These are phyloP conservation scores for Cephus rjabovi DNA, from an alignment of 2,888 invertebrate species.

Conservation along the genomic window DNA sequence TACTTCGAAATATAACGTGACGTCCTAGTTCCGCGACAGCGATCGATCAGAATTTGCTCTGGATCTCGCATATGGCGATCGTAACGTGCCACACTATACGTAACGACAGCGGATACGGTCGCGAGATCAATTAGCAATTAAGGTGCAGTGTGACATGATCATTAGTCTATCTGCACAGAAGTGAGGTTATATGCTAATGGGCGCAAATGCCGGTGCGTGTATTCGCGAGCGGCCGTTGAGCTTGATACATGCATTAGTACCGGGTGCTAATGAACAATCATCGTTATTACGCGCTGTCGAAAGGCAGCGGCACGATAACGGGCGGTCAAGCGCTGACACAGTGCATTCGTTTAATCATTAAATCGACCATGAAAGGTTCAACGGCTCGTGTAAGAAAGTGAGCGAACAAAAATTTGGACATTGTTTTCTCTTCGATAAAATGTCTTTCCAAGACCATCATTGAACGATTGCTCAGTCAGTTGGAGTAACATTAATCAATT, in stretches of 20 bases:
- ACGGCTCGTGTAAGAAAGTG: no score
- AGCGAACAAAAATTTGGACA: no score
- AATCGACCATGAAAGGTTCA: background rate
- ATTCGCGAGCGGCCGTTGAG: slow-evolving; percentile 21
- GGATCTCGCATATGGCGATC: no score
- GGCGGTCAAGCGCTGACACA: background rate
- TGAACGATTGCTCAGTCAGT: no score
- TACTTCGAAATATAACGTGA: no score
- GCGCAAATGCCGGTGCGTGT: slow-evolving; percentile 9
- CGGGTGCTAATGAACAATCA: slow-evolving; percentile 41
- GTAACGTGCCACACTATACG: no score
- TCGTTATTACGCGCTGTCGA: slow-evolving; percentile 28
- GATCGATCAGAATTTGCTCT: no score
- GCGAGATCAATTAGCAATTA: slow-evolving; percentile 58
- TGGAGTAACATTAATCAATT: no score
- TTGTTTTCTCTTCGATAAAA: no score
- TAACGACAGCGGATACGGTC: slow-evolving; percentile 29
- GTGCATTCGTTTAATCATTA: background rate
- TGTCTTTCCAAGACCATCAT: no score
- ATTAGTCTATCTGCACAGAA: slow-evolving; percentile 40
- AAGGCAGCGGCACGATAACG: background rate
- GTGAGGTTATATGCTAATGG: slow-evolving; percentile 30
- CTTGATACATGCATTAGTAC: slow-evolving; percentile 25
- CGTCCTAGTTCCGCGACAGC: no score
- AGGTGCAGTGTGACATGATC: slow-evolving; percentile 50